Conservation (phyloP, 2,113 vertebrate genomes). For the Amphilophus citrinellus region DNA sequence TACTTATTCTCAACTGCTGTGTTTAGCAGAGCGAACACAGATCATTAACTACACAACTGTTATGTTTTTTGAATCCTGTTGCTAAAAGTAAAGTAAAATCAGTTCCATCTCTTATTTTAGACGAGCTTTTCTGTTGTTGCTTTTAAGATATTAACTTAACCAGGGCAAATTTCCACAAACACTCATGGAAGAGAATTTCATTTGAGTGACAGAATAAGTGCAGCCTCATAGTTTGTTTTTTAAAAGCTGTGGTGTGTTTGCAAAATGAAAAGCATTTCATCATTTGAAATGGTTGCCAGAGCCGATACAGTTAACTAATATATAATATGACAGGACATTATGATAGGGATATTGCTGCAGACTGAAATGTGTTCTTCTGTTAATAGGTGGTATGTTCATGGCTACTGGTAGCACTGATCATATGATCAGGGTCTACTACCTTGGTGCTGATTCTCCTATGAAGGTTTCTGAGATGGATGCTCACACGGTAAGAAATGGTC, state of each 20-base stretch:
- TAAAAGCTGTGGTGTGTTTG: neutral
- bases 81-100: neutral
- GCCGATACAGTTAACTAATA: neutral
- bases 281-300: neutral
- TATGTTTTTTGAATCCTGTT: neutral
- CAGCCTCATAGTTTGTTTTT: no score
- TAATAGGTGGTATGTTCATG: slow-evolving; percentile 96
- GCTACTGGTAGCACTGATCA: slow-evolving; percentile 97
- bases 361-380: neutral
- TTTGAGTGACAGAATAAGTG: neutral
- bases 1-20: neutral
- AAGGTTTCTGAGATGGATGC: slow-evolving; percentile 95
- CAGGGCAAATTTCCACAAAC: neutral
- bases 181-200: neutral
- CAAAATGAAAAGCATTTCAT: slow-evolving; percentile 11
- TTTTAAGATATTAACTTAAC: neutral
- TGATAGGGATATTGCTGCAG: neutral
- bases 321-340: neutral
- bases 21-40: neutral
- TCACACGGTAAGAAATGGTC: slow-evolving; percentile 87
- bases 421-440: slow-evolving; percentile 96
- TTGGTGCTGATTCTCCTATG: slow-evolving; percentile 91
- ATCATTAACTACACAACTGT: neutral
- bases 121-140: neutral
- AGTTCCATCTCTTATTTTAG: neutral